phyloP scores from a whole-genome alignment of 1,140 invertebrate genomes.

The Bombus consobrinus region DNA sequence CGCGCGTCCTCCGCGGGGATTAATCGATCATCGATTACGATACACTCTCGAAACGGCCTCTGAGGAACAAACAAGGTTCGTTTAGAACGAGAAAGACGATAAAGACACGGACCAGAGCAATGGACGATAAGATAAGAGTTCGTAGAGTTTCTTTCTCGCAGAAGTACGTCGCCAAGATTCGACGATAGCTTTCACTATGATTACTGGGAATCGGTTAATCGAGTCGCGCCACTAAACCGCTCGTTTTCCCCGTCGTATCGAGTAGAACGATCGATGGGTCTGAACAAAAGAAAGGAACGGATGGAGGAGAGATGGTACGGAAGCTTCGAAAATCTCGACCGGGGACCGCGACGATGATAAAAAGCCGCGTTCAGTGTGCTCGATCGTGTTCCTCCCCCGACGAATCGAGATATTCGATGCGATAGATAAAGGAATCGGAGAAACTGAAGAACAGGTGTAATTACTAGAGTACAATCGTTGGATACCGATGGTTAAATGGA shows the following conservation, averaged over 20 bases:
- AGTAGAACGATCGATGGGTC: slow-evolving; percentile 3
- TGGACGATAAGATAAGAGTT: slow-evolving; percentile 39
- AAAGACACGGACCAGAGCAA: neutral
- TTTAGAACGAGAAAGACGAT: neutral
- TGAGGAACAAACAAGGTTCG: slow-evolving; percentile 33
- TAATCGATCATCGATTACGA: slow-evolving; percentile 47
- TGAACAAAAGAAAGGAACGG: neutral
- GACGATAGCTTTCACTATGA: slow-evolving; percentile 51
- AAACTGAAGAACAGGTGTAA: neutral
- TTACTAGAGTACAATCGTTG: neutral
- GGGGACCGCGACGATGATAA: slow-evolving; percentile 19
- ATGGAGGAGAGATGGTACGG: neutral
- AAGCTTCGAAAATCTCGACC: neutral
- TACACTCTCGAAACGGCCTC: slow-evolving; percentile 18
- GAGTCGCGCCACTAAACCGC: slow-evolving; percentile 46
- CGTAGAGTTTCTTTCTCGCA: slow-evolving; percentile 22
- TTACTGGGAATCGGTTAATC: slow-evolving; percentile 55
- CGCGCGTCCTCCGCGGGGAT: neutral
- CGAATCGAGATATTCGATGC: neutral
- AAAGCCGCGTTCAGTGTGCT: neutral
- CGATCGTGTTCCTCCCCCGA: neutral
- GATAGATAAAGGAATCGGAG: neutral
- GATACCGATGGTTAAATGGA: neutral
- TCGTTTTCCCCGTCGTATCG: slow-evolving; percentile 18
- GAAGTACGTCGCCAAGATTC: slow-evolving; percentile 25